Conservation (phyloP, 1,140 invertebrate species). For the Aphidius gifuensis region DNA sequence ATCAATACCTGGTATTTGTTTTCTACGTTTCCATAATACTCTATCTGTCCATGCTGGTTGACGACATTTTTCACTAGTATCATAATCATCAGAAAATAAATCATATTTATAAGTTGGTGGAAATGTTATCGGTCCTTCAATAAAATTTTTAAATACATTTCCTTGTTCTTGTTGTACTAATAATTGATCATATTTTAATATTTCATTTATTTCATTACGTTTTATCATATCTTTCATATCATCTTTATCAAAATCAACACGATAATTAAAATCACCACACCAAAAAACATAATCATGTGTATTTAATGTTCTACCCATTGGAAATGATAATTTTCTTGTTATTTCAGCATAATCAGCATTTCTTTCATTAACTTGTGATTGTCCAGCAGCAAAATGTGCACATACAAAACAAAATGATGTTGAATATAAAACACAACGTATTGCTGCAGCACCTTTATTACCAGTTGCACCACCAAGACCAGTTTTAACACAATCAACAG, state of each 20-base stretch:
- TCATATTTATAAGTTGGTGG: slow-evolving; percentile 99
- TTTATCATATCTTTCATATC: slow-evolving; percentile 85
- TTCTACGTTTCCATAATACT: slow-evolving; percentile 83
- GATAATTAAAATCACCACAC: slow-evolving; percentile 99
- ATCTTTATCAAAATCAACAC: slow-evolving; percentile 93
- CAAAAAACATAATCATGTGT: slow-evolving; percentile 99
- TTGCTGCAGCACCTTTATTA: slow-evolving; percentile 96
- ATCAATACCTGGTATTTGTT: slow-evolving; percentile 66
- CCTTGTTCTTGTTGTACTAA: slow-evolving; percentile 73
- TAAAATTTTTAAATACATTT: slow-evolving; percentile 92
- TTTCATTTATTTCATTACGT: slow-evolving; percentile 71
- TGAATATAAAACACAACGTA: slow-evolving; percentile 86
- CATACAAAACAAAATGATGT: slow-evolving; percentile 97
- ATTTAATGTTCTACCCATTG: slow-evolving; percentile 87
- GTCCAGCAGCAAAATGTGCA: slow-evolving; percentile 98
- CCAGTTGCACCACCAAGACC: slow-evolving; percentile 93
- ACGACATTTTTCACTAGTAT: slow-evolving; percentile 96
- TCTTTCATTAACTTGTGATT: slow-evolving; percentile 90
- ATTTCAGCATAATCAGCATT: slow-evolving; percentile 97
- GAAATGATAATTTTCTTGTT: slow-evolving; percentile 87
- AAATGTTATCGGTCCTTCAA: slow-evolving; percentile 90
- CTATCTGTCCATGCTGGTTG: slow-evolving; percentile 98
- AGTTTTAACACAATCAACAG: slow-evolving; percentile 94
- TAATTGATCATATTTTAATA: slow-evolving; percentile 89
- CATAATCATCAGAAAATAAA: slow-evolving; percentile 97